Conservation (phyloP, 2,797 vertebrate genomes). For the Podargus strigoides region DNA sequence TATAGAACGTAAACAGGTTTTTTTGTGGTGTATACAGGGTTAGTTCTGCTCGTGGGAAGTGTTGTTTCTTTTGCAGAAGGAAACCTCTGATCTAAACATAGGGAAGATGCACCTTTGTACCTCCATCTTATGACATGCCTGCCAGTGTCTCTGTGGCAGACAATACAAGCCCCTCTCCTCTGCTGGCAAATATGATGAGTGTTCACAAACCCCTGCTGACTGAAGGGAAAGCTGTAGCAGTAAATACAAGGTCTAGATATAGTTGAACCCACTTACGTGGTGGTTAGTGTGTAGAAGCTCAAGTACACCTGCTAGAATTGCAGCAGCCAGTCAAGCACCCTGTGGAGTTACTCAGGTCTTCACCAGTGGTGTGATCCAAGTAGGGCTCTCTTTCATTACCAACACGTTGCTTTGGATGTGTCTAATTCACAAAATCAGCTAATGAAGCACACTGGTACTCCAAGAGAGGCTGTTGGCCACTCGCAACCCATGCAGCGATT, state of each 20-base stretch:
- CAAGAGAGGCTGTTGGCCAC: background rate
- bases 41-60: background rate
- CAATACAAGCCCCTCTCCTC: background rate
- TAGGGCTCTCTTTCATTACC: background rate
- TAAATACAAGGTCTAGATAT: fast-evolving
- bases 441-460: background rate
- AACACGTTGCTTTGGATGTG: fast-evolving
- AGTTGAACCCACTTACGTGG: fast-evolving
- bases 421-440: background rate
- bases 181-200: background rate
- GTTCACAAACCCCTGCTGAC: background rate
- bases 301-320: background rate
- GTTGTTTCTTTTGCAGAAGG: background rate
- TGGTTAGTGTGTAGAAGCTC: background rate
- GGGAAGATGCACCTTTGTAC: background rate
- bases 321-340: background rate
- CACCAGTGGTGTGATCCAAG: fast-evolving
- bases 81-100: background rate
- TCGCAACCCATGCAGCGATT: fast-evolving
- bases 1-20: background rate
- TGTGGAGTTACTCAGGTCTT: background rate
- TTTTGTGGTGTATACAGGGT: background rate
- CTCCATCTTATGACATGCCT: background rate
- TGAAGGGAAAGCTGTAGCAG: background rate
- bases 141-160: background rate